A percentile compares a stretch with the other conserved stretches of the same genome.
phyloP scores from a whole-genome alignment of 2,113 vertebrate species.

The Mixornis gularis region DNA sequence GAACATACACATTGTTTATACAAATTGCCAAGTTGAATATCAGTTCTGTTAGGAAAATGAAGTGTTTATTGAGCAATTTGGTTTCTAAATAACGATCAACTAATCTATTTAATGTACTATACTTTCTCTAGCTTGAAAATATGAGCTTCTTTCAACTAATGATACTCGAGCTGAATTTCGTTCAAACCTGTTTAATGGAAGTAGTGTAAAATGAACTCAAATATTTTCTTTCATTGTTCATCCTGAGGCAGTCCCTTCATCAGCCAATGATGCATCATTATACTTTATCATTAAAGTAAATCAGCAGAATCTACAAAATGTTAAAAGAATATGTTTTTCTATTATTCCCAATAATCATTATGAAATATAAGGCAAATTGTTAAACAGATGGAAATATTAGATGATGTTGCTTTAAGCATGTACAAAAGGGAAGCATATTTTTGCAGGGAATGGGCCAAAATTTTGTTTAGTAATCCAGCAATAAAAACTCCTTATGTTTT shows the following conservation, averaged over 20 bases:
- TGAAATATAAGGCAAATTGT: constrained; percentile 42
- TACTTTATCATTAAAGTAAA: not conserved
- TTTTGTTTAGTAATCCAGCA: not conserved
- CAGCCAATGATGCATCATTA: not conserved
- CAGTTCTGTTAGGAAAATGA: constrained; percentile 3
- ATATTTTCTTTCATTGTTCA: not conserved
- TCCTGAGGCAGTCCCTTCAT: constrained; percentile 13
- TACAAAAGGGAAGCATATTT: constrained; percentile 17
- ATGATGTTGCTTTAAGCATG: constrained; percentile 32
- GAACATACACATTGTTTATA: constrained; percentile 37
- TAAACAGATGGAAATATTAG: constrained; percentile 40
- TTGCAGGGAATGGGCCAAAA: not conserved
- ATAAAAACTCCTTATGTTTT: not conserved
- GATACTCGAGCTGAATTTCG: not conserved
- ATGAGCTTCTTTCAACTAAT: not conserved
- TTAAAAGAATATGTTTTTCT: not conserved
- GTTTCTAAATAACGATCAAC: not conserved
- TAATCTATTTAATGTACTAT: not conserved
- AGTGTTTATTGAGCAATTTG: not conserved
- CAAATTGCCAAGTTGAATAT: not conserved
- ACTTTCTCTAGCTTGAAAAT: not conserved
- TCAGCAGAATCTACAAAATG: not conserved
- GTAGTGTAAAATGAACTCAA: not conserved
- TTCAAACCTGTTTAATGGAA: not conserved
- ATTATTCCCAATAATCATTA: not conserved